Conservation (phyloP, 2,888 invertebrate species). For the Coleophora flavipennella region DNA sequence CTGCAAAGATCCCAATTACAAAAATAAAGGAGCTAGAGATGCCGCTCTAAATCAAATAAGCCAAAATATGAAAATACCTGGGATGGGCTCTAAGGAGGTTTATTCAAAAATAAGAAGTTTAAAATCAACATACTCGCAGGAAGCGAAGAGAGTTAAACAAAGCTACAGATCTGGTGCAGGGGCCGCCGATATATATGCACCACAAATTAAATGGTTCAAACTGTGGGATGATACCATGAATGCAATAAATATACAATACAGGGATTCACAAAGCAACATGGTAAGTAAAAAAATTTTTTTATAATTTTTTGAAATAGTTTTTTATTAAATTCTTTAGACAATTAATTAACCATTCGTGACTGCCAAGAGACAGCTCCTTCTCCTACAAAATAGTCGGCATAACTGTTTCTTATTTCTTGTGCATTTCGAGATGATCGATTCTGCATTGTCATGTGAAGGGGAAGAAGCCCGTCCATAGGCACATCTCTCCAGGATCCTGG, state of each 20-base stretch:
- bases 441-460: not conserved
- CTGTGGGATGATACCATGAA: too few species aligned
- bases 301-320: too few species aligned
- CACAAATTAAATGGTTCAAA: too few species aligned
- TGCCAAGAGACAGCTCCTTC: conserved; percentile 2
- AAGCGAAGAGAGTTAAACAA: conserved; percentile 8
- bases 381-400: conserved; percentile 3
- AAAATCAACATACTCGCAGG: conserved; percentile 8
- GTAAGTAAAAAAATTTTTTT: conserved; percentile 4
- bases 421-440: not conserved
- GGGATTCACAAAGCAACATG: conserved; percentile 5
- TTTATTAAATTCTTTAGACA: too few species aligned
- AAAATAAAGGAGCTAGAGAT: conserved; percentile 10
- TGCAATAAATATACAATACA: conserved; percentile 5
- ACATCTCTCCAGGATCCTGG: conserved; percentile 5
- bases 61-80: conserved; percentile 12
- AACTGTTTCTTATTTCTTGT: not conserved
- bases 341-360: conserved; percentile 1
- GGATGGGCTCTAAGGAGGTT: conserved; percentile 11
- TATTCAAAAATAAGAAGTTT: conserved; percentile 10
- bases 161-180: too few species aligned
- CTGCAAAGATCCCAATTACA: conserved; percentile 9
- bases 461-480: conserved; percentile 8
- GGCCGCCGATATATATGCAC: not conserved
- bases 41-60: conserved; percentile 9